Base-by-base conservation (phyloP, 1,140 invertebrate species). In the Mesaphorura yosii region DNA sequence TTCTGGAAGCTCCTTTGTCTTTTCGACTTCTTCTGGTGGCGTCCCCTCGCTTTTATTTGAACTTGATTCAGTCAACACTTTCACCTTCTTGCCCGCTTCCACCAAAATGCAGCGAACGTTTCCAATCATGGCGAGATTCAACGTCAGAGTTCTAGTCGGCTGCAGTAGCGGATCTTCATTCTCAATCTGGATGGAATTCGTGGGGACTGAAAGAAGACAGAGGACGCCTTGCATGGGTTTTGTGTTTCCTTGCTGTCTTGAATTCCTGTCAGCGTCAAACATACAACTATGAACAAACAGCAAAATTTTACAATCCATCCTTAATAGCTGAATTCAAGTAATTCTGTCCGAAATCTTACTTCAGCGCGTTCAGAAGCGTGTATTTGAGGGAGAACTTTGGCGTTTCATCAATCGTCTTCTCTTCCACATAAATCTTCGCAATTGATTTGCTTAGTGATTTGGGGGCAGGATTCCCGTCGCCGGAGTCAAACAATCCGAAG, bases 341-440 rank as follows among this genome's bases (percentile, higher is more conserved):
- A 20, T 12, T 42, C 22, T 26, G 19, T 23, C 23, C 15, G 44
- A 27, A 10, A 27, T 31, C 48, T 42, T 50, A 62, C 60, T 57
- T 62, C 50, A 62, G 53, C 39, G 60, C 50, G 37, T 62, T 62
- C 10, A 62, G 44, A 12, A 62, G 29, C 1, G 84, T 86, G 64
- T 85, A 87, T 65, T 86, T 88, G 72, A 89, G 76, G 57, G 88
- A 89, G 53, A 87, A 84, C 55, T 74, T 76, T 0, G 79, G 75
- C 0, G 83, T 83, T 66, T 87, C 84, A 65, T 84, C 82, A 1
- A 86, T 78, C 0, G 83, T 81, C 59, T 79, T 75, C 67, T 88
- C 84, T 68, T 87, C 83, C 10, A 86, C 66, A 10, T 87, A 68
- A 14, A 86, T 75, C 28, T 83, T 76, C 1, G 85, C 84, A 48